Percentiles rank a stretch among this genome's conserved stretches.
Evolutionary conservation across 2,113 vertebrate genomes (phyloP).

Genomic region (Cyprinodon brontotheroides): DNA sequence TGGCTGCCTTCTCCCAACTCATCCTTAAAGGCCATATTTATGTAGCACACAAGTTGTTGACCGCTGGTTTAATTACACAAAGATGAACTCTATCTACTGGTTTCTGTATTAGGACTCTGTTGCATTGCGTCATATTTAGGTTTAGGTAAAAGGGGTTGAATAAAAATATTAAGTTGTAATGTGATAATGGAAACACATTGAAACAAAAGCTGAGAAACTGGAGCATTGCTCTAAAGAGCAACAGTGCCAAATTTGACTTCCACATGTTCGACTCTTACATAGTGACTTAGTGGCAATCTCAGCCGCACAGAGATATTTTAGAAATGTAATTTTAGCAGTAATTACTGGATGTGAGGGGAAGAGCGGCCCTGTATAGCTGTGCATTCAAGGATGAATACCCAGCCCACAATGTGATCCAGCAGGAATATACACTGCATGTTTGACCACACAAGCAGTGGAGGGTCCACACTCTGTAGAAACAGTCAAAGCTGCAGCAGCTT

Average conservation of each 20-base stretch:
- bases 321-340: conserved; percentile 57
- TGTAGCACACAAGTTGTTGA: background rate
- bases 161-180: background rate
- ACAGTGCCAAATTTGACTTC: conserved; percentile 3
- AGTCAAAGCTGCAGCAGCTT: conserved; percentile 25
- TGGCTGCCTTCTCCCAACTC: background rate
- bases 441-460: conserved; percentile 56
- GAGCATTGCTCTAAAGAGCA: background rate
- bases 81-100: background rate
- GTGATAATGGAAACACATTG: background rate
- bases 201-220: background rate
- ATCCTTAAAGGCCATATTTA: too few species aligned
- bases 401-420: conserved; percentile 44
- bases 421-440: conserved; percentile 12
- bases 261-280: background rate
- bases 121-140: too few species aligned
- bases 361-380: conserved; percentile 29
- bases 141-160: background rate
- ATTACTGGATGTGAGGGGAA: conserved; percentile 43
- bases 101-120: too few species aligned
- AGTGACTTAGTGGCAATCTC: conserved; percentile 7
- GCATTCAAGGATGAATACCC: conserved; percentile 39
- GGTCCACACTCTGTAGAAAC: background rate
- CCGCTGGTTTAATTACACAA: background rate
- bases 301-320: conserved; percentile 11